A percentile compares a stretch with the other conserved stretches of the same genome.
Evolutionary conservation across 2,888 invertebrate genomes (phyloP).

Genomic region (Stenolophus ochropezus): DNA sequence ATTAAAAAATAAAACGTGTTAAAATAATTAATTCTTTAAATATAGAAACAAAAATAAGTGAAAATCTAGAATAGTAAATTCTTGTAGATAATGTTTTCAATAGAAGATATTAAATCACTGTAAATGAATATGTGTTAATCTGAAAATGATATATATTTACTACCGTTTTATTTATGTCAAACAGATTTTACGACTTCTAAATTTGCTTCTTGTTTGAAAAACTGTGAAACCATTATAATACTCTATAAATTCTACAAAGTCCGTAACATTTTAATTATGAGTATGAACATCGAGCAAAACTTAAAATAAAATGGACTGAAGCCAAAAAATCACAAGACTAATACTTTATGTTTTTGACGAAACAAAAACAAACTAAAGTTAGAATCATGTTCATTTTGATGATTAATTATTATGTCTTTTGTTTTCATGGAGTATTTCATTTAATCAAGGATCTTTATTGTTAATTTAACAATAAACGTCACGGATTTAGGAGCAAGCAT

Average conservation of each 20-base stretch:
- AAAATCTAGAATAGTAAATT: no score
- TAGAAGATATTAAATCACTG: no score
- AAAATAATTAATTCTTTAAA: no score
- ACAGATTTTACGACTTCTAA: neutral
- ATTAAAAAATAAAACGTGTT: no score
- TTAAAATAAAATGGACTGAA: no score
- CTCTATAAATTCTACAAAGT: neutral
- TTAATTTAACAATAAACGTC: slow-evolving; percentile 8
- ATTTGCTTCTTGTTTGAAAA: neutral
- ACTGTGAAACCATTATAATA: neutral
- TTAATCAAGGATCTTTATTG: neutral
- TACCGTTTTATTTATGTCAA: no score
- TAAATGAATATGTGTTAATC: no score
- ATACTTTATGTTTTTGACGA: neutral
- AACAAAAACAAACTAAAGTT: neutral
- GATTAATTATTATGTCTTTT: neutral
- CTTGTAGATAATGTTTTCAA: no score
- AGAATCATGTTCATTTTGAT: neutral
- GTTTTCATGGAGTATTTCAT: neutral
- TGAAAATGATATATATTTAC: no score
- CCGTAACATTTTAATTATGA: neutral
- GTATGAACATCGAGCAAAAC: no score
- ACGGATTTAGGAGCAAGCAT: neutral
- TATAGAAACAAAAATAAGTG: no score
- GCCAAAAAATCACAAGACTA: neutral